These are phyloP conservation scores for Patella ulyssiponensis DNA, from an alignment of 2,888 invertebrate genomes.

Conservation along the genomic window DNA sequence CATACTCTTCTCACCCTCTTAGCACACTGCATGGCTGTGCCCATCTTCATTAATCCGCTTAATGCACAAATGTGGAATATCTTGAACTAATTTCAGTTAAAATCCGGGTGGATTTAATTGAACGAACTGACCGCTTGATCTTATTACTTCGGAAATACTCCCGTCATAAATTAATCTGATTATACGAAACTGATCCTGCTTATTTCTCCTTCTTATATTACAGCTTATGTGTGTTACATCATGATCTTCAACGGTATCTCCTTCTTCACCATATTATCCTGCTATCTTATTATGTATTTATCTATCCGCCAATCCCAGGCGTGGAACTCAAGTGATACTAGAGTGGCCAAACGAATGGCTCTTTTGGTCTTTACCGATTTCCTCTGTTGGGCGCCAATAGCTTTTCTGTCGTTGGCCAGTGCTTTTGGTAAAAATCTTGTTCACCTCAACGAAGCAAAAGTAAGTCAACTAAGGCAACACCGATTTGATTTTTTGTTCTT, in stretches of 20 bases:
- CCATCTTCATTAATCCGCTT: no score
- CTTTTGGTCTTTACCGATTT: slow-evolving; percentile 97
- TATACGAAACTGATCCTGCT: not conserved
- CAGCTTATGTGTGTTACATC: slow-evolving; percentile 69
- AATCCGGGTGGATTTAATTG: no score
- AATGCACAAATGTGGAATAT: no score
- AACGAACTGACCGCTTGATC: no score
- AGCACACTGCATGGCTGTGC: no score
- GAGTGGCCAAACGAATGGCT: slow-evolving; percentile 97
- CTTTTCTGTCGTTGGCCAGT: slow-evolving; percentile 94
- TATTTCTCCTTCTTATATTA: slow-evolving; percentile 22
- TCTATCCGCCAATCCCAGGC: slow-evolving; percentile 94
- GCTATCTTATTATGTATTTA: slow-evolving; percentile 97
- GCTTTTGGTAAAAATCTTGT: slow-evolving; percentile 92
- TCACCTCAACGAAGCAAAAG: slow-evolving; percentile 93
- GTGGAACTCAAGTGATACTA: slow-evolving; percentile 97
- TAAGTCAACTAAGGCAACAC: slow-evolving; percentile 13
- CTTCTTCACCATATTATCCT: slow-evolving; percentile 94
- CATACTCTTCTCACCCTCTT: no score
- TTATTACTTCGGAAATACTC: no score
- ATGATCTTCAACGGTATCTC: slow-evolving; percentile 77
- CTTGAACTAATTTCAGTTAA: not conserved
- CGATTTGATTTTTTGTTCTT: no score
- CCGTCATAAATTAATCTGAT: no score
- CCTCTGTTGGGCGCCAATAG: slow-evolving; percentile 97